Evolutionary conservation across 2,113 vertebrate genomes (phyloP).

Genomic region (Penelope pileata): DNA sequence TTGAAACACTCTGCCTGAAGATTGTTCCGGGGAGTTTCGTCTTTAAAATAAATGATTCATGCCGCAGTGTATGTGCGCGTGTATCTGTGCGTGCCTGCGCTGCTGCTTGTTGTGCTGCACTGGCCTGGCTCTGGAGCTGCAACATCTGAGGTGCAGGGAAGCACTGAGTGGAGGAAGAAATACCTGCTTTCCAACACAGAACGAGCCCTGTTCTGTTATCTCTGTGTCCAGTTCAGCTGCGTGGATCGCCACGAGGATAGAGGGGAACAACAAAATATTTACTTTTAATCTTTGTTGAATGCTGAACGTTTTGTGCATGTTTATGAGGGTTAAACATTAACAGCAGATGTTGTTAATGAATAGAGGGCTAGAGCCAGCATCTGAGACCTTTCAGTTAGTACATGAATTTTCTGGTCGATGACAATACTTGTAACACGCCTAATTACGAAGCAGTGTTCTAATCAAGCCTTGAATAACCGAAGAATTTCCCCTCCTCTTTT

Average conservation of each 20-base stretch:
- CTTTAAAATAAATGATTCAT: constrained; percentile 6
- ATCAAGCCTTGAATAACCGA: constrained; percentile 69
- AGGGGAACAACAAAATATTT: constrained; percentile 61
- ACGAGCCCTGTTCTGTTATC: constrained; percentile 16
- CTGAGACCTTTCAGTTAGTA: constrained; percentile 69
- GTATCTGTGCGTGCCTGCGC: neutral
- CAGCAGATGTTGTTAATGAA: constrained; percentile 74
- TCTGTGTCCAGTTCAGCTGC: neutral
- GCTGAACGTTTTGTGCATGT: constrained; percentile 54
- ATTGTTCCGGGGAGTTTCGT: neutral
- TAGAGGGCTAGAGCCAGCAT: constrained; percentile 68
- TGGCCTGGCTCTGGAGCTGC: neutral
- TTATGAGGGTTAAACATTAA: constrained; percentile 69
- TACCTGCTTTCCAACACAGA: constrained; percentile 8
- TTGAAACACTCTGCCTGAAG: neutral
- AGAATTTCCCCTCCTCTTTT: constrained; percentile 66
- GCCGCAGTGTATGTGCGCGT: accelerated
- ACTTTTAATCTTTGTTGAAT: constrained; percentile 53
- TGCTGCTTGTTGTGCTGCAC: neutral
- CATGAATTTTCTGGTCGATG: constrained; percentile 74
- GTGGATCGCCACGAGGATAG: neutral
- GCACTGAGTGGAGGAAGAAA: neutral
- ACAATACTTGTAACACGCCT: constrained; percentile 69
- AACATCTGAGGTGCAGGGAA: neutral
- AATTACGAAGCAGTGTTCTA: constrained; percentile 72